Evolutionary conservation across 2,888 invertebrate species (phyloP).

Genomic region (Tenthredo livida): DNA sequence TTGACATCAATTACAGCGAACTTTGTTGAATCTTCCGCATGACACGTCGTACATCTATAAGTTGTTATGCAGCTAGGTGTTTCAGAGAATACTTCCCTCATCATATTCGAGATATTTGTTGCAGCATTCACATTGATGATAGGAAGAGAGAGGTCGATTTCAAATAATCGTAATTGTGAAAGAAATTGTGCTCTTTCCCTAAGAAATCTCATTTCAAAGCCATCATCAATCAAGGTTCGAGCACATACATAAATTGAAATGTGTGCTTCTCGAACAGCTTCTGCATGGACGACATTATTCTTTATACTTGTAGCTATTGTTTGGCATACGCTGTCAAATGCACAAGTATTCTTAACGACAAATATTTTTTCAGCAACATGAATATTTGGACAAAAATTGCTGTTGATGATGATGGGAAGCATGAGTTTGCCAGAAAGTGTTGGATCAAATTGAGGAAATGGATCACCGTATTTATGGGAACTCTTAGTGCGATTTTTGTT

Average conservation of each 20-base stretch:
- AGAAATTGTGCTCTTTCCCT: constrained; percentile 8
- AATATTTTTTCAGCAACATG: constrained; percentile 16
- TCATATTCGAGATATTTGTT: constrained; percentile 34
- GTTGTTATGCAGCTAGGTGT: background rate
- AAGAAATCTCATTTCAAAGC: background rate
- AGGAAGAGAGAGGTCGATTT: background rate
- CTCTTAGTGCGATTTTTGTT: constrained; percentile 24
- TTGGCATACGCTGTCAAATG: constrained; percentile 41
- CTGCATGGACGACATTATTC: background rate
- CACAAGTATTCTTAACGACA: constrained; percentile 37
- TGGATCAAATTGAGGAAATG: background rate
- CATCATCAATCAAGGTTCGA: background rate
- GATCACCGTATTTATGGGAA: constrained; percentile 26
- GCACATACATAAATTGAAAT: constrained; percentile 13
- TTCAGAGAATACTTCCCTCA: background rate
- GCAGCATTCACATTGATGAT: constrained; percentile 35
- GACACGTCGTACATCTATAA: background rate
- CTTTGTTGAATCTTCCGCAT: background rate
- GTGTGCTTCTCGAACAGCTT: background rate
- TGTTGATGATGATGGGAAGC: constrained; percentile 22
- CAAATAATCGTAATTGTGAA: background rate
- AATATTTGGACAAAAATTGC: constrained; percentile 25
- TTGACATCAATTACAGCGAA: constrained; percentile 14
- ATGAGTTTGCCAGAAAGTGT: background rate
- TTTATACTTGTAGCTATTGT: constrained; percentile 42